These are phyloP conservation scores for Hyles lineata DNA, from an alignment of 2,888 invertebrate species.

Conservation along the genomic window DNA sequence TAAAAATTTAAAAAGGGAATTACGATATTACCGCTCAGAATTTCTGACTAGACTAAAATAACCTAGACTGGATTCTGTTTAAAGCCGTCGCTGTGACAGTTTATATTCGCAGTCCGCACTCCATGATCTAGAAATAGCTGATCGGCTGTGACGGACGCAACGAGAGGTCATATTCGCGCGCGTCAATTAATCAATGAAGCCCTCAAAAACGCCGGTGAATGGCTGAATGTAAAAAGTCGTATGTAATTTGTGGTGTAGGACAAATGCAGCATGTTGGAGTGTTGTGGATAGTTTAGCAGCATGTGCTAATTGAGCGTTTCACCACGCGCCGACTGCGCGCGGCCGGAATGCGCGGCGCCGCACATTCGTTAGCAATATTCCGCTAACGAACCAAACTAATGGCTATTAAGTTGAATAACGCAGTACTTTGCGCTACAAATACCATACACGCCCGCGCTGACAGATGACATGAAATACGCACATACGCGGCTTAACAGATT, in stretches of 20 bases:
- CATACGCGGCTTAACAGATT: constrained; percentile 46
- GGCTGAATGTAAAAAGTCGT: constrained; percentile 27
- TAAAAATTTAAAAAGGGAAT: too few relatives aligned
- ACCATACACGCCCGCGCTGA: constrained; percentile 61
- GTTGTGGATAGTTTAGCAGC: constrained; percentile 38
- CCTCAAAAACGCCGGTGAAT: background rate
- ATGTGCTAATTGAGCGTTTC: constrained; percentile 79
- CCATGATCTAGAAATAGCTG: background rate
- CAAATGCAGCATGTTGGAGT: constrained; percentile 31
- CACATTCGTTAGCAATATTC: constrained; percentile 84
- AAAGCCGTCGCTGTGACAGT: background rate
- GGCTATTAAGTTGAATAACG: constrained; percentile 83
- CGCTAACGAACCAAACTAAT: constrained; percentile 84
- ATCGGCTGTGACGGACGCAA: background rate
- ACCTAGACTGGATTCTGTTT: too few relatives aligned
- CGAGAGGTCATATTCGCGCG: background rate
- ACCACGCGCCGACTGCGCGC: constrained; percentile 53
- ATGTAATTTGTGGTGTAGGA: constrained; percentile 35
- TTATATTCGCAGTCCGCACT: background rate
- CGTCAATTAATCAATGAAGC: constrained; percentile 2
- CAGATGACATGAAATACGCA: constrained; percentile 59
- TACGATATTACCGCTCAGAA: too few relatives aligned
- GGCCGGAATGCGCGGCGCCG: constrained; percentile 67
- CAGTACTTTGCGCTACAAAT: constrained; percentile 75
- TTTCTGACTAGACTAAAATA: too few relatives aligned